Evolutionary conservation across 2,888 invertebrate genomes (phyloP).

Genomic region (Romanomermis culicivorax): DNA sequence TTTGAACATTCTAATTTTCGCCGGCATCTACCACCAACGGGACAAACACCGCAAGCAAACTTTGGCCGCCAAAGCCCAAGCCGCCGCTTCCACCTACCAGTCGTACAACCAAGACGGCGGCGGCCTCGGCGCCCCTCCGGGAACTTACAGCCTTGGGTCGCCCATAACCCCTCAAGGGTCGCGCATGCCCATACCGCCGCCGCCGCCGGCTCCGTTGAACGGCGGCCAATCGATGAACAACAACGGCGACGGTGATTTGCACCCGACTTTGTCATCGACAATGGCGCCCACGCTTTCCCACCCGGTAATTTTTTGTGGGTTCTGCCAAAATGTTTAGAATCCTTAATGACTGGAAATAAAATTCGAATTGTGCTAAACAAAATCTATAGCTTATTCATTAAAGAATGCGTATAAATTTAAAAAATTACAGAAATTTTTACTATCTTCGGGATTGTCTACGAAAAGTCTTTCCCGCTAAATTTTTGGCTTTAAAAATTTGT

Average conservation of each 20-base stretch:
- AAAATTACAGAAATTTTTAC: no score
- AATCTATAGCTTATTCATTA: neutral
- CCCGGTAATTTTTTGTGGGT: no score
- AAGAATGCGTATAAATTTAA: no score
- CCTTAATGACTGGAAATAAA: no score
- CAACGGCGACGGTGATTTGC: neutral
- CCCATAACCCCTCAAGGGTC: constrained; percentile 5
- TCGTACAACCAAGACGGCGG: constrained; percentile 1
- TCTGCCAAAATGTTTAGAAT: no score
- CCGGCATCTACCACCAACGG: constrained; percentile 21
- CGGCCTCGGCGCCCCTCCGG: neutral
- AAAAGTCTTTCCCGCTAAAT: no score
- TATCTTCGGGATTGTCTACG: no score
- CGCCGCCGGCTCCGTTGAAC: constrained; percentile 8
- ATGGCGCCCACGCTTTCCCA: neutral
- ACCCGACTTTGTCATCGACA: neutral
- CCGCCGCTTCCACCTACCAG: constrained; percentile 15
- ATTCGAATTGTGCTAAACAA: neutral
- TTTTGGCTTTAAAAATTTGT: no score
- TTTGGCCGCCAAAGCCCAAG: neutral
- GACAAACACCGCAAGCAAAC: constrained; percentile 16
- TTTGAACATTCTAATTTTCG: constrained; percentile 22
- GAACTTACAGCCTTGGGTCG: constrained; percentile 4
- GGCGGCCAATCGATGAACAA: neutral
- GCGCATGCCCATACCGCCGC: constrained; percentile 10